These are phyloP conservation scores for Phylloscopus trochiloides DNA, from an alignment of 2,113 vertebrate species.

Conservation along the genomic window DNA sequence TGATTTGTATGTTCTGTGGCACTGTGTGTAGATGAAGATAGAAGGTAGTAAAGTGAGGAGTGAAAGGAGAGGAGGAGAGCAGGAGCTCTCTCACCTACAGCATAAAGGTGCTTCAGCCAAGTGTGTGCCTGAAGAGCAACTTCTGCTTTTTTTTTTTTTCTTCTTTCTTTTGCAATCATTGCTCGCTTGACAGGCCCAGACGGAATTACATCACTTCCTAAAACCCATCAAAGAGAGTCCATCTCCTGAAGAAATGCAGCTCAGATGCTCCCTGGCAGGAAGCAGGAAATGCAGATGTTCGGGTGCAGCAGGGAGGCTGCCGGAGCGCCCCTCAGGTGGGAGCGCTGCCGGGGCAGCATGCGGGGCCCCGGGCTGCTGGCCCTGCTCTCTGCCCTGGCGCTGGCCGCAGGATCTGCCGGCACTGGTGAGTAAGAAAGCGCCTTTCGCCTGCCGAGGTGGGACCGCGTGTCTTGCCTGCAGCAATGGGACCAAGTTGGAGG, in stretches of 20 bases:
- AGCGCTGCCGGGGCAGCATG: constrained; percentile 61
- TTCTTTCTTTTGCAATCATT: constrained; percentile 73
- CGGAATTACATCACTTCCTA: constrained; percentile 90
- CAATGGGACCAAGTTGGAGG: constrained; percentile 1
- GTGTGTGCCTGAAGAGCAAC: constrained; percentile 49
- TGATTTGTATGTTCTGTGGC: background rate
- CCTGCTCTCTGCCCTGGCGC: constrained; percentile 47
- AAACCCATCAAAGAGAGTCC: constrained; percentile 76
- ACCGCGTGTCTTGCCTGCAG: background rate
- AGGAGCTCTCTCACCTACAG: background rate
- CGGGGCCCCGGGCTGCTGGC: background rate
- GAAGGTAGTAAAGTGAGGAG: background rate
- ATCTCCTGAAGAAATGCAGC: constrained; percentile 77
- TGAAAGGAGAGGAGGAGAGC: background rate
- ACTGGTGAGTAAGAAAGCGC: constrained; percentile 71
- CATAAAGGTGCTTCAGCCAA: background rate
- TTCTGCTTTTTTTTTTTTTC: background rate
- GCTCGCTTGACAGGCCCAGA: constrained; percentile 84
- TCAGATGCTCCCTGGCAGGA: constrained; percentile 78
- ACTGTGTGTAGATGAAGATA: background rate
- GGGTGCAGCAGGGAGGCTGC: constrained; percentile 34
- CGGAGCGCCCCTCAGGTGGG: constrained; percentile 44
- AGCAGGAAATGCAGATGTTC: constrained; percentile 84
- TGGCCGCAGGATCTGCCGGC: background rate
- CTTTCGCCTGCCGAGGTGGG: background rate